Evolutionary conservation across 64 coral and sea anemone species (phyloP).

Genomic region (Montipora sp.): DNA sequence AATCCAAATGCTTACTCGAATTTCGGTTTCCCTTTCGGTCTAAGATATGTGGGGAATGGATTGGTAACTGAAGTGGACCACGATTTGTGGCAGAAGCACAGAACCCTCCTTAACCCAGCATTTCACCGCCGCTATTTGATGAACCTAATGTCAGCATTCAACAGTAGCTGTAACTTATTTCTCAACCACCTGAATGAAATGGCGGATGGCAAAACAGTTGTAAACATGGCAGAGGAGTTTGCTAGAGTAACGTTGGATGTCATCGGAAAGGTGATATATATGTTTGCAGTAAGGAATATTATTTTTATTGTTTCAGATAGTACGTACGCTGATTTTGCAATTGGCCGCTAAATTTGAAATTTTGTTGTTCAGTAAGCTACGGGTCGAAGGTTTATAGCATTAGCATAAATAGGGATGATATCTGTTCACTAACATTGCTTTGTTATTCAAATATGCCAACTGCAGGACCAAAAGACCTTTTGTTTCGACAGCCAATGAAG

Average conservation of each 20-base stretch:
- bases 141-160: slow-evolving; percentile 89
- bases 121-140: slow-evolving; percentile 84
- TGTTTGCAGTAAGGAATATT: too few species aligned
- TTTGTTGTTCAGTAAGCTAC: too few species aligned
- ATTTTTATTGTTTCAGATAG: too few species aligned
- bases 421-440: too few species aligned
- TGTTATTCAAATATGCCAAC: too few species aligned
- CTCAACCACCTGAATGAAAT: slow-evolving; percentile 55
- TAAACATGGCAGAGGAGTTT: slow-evolving; percentile 79
- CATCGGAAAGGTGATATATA: slow-evolving; percentile 75
- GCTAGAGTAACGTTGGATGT: slow-evolving; percentile 78
- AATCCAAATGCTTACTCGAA: background rate
- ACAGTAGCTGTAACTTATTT: slow-evolving; percentile 66
- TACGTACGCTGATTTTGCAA: too few species aligned
- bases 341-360: too few species aligned
- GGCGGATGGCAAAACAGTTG: slow-evolving; percentile 65
- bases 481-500: too few species aligned
- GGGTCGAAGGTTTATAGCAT: too few species aligned
- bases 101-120: slow-evolving; percentile 72
- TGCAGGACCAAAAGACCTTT: too few species aligned
- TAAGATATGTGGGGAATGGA: slow-evolving; percentile 54
- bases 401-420: too few species aligned
- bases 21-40: slow-evolving; percentile 32
- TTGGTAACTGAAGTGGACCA: slow-evolving; percentile 61
- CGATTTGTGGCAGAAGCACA: slow-evolving; percentile 60